phyloP scores from a whole-genome alignment of 2,113 vertebrate species.

The Tachysurus fulvidraco region DNA sequence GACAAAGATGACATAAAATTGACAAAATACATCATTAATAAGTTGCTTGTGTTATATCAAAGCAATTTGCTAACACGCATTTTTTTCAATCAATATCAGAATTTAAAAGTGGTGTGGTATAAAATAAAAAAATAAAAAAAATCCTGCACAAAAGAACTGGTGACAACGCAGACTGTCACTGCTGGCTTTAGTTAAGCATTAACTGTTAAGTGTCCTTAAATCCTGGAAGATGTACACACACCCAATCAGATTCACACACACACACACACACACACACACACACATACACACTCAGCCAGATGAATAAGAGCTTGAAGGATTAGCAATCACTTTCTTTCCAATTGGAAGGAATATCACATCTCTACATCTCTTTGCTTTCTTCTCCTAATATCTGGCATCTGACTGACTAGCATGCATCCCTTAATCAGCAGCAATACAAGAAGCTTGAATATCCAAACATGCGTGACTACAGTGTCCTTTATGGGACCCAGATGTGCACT shows the following conservation, averaged over 20 bases:
- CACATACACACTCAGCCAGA: constrained; percentile 44
- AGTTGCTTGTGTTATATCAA: background rate
- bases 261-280: background rate
- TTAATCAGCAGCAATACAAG: constrained; percentile 60
- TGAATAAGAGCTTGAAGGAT: constrained; percentile 56
- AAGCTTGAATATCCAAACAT: constrained; percentile 65
- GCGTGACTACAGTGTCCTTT: constrained; percentile 66
- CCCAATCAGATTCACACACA: constrained; percentile 11
- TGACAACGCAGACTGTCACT: constrained; percentile 36
- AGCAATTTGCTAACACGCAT: background rate
- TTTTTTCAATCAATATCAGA: background rate
- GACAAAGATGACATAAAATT: background rate
- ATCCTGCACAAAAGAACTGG: background rate
- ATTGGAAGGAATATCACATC: constrained; percentile 56
- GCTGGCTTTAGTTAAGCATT: background rate
- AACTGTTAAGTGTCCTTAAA: constrained; percentile 27
- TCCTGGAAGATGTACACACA: constrained; percentile 15
- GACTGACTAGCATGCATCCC: constrained; percentile 52
- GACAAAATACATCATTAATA: background rate
- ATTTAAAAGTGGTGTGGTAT: background rate
- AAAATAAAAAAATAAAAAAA: background rate
- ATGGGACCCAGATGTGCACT: constrained; percentile 69
- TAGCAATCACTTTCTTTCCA: constrained; percentile 58
- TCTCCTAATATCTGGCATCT: constrained; percentile 56
- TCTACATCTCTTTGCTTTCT: constrained; percentile 54